Evolutionary conservation across 53 echinoderm and acorn worm species (phyloP).

Genomic region (Luidia sarsii): DNA sequence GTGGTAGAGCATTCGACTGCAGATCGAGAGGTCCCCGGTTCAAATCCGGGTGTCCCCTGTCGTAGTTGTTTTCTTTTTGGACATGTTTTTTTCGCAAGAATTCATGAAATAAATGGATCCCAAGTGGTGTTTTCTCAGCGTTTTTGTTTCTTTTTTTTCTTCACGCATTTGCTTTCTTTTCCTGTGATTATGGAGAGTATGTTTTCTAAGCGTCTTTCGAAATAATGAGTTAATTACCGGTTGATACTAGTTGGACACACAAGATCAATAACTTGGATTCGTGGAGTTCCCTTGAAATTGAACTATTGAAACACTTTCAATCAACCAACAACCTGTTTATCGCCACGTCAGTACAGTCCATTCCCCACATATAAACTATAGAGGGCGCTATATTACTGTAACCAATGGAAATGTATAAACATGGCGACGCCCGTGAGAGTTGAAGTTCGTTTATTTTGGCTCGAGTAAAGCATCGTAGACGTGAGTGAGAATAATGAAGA

Average conservation of each 20-base stretch:
- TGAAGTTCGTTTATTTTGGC: too few species aligned
- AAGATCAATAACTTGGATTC: not conserved
- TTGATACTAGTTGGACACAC: not conserved
- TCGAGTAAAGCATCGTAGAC: too few species aligned
- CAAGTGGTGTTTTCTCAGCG: too few species aligned
- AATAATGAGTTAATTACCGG: not conserved
- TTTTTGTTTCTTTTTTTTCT: too few species aligned
- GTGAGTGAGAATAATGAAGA: too few species aligned
- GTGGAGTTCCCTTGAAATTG: not conserved
- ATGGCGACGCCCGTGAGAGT: conserved; percentile 42
- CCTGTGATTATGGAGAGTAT: not conserved
- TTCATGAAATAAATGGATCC: too few species aligned
- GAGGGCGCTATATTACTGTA: conserved; percentile 48
- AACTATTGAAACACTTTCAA: not conserved
- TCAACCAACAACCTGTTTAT: not conserved
- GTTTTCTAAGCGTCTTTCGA: not conserved
- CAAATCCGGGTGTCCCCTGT: conserved; percentile 50
- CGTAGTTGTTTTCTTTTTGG: too few species aligned
- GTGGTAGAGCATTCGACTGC: conserved; percentile 44
- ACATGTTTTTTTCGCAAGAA: not conserved
- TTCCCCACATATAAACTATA: not conserved
- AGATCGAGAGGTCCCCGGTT: conserved; percentile 44
- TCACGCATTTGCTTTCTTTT: too few species aligned
- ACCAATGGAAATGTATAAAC: conserved; percentile 49
- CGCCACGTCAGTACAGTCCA: too few species aligned